Conservation (phyloP, 1,140 invertebrate genomes). For the Lordiphosa clarofinis region DNA sequence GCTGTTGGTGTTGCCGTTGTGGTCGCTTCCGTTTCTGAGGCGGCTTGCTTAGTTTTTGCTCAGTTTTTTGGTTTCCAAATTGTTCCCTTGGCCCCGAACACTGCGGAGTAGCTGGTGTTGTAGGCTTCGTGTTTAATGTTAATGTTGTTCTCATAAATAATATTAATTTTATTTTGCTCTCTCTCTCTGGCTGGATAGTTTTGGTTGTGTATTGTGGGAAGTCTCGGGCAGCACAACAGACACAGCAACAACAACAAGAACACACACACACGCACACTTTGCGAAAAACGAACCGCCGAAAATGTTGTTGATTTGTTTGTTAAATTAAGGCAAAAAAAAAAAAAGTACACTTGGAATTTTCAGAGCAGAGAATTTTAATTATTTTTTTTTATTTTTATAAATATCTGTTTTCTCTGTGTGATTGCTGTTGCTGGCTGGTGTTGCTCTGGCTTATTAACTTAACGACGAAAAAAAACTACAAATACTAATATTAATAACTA, state of each 20-base stretch:
- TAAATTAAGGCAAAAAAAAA: conserved; percentile 1
- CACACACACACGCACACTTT: conserved; percentile 14
- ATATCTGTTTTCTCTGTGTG: conserved; percentile 1
- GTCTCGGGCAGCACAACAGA: not conserved
- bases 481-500: conserved; percentile 16
- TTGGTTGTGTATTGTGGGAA: not conserved
- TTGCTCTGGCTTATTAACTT: conserved; percentile 7
- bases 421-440: not conserved
- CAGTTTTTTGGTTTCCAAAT: no score
- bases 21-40: no score
- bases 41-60: no score
- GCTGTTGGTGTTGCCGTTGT: no score
- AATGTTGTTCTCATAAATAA: no score
- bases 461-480: conserved; percentile 5
- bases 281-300: conserved; percentile 11
- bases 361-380: conserved; percentile 9
- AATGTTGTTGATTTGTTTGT: not conserved
- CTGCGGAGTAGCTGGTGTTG: no score
- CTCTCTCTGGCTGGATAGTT: no score
- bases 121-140: no score
- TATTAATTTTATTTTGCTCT: no score
- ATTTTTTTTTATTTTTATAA: no score
- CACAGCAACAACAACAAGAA: conserved; percentile 4
- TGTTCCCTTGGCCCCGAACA: no score
- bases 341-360: conserved; percentile 16